These are phyloP conservation scores for Montipora sp. DNA, from an alignment of 64 coral and sea anemone genomes.

Conservation along the genomic window DNA sequence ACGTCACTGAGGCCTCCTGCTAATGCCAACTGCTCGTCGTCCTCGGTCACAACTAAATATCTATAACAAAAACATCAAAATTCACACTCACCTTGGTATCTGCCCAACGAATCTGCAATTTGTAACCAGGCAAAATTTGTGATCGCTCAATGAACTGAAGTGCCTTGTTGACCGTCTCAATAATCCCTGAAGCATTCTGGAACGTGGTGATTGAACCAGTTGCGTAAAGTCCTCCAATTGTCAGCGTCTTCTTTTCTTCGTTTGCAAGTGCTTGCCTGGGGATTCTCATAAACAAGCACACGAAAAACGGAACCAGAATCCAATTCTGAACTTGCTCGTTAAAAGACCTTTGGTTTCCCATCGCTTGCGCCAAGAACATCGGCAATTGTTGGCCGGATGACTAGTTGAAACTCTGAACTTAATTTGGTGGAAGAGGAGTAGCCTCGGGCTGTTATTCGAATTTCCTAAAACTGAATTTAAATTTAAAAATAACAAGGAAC, in stretches of 20 bases:
- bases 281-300: background rate
- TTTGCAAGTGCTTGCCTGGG: background rate
- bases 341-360: background rate
- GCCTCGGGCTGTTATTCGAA: background rate
- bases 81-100: constrained; percentile 60
- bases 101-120: constrained; percentile 47
- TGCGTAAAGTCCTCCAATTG: constrained; percentile 66
- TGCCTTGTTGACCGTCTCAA: constrained; percentile 55
- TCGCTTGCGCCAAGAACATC: background rate
- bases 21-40: background rate
- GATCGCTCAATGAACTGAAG: constrained; percentile 34
- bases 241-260: constrained; percentile 6
- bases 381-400: background rate
- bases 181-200: constrained; percentile 74
- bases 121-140: constrained; percentile 50
- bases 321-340: background rate
- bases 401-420: background rate
- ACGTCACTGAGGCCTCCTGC: too few relatives aligned
- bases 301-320: background rate
- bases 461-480: background rate
- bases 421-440: background rate
- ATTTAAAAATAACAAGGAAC: background rate
- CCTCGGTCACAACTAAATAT: background rate
- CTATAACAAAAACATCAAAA: background rate
- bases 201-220: constrained; percentile 68